Percentiles rank a stretch among this genome's conserved stretches.
Evolutionary conservation across 1,140 invertebrate species (phyloP).

Genomic region (Pogonognathellus flavescens): DNA sequence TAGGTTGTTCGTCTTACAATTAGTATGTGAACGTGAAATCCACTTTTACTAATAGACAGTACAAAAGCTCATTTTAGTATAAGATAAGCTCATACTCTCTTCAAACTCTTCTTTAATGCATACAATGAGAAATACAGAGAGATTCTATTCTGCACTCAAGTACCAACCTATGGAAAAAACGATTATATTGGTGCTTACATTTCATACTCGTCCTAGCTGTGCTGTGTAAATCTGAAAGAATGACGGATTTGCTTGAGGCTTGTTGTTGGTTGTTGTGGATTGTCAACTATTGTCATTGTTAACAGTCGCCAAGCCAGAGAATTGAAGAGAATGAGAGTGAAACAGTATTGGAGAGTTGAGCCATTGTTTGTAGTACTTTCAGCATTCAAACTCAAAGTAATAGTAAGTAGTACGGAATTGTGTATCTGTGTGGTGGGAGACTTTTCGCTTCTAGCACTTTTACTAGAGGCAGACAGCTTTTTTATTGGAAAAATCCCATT

Average conservation of each 20-base stretch:
- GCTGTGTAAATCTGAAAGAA: background rate
- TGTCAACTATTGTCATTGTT: slow-evolving; percentile 18
- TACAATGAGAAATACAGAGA: background rate
- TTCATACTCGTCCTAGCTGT: no score
- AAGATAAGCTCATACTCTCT: background rate
- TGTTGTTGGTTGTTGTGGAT: slow-evolving; percentile 19
- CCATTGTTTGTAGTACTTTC: no score
- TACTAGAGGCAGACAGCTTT: no score
- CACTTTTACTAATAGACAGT: background rate
- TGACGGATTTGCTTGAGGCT: background rate
- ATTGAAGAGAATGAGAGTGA: background rate
- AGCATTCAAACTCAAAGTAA: no score
- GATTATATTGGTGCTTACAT: background rate
- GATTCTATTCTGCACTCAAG: background rate
- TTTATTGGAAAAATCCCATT: no score
- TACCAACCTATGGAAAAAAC: background rate
- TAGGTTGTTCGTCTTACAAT: no score
- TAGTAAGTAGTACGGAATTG: no score
- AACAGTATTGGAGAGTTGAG: background rate
- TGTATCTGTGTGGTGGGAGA: no score
- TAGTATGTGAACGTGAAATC: background rate
- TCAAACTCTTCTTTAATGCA: background rate
- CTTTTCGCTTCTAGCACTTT: no score
- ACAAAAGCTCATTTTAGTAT: background rate
- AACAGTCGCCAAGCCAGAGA: background rate